Percentiles rank a stretch among this genome's conserved stretches.
Evolutionary conservation across 2,888 invertebrate genomes (phyloP).

Genomic region (Coelinius sp.): DNA sequence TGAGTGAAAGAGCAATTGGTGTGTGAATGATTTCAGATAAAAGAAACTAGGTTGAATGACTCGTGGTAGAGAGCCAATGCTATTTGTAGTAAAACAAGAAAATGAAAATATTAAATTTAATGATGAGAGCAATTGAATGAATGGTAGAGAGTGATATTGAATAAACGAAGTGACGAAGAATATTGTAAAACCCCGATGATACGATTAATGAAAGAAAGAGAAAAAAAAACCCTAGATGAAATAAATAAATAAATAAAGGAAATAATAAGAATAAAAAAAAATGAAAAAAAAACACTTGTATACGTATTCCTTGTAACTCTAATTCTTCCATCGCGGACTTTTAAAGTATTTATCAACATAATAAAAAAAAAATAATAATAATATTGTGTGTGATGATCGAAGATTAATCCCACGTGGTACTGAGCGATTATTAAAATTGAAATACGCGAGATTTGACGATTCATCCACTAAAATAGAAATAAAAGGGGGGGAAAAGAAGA

Average conservation of each 20-base stretch:
- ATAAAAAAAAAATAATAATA: conserved; percentile 61
- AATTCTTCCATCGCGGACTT: conserved; percentile 74
- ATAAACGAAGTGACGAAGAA: conserved; percentile 39
- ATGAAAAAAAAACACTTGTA: conserved; percentile 77
- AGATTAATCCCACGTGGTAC: conserved; percentile 51
- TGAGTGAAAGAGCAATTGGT: conserved; percentile 43
- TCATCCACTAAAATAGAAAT: conserved; percentile 23
- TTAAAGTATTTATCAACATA: conserved; percentile 71
- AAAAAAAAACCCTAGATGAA: conserved; percentile 47
- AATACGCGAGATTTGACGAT: conserved; percentile 42
- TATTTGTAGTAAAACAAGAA: conserved; percentile 47
- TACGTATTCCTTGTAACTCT: conserved; percentile 80
- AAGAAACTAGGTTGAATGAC: conserved; percentile 21
- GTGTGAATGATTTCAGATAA: conserved; percentile 42
- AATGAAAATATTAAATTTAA: conserved; percentile 9
- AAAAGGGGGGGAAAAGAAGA: conserved; percentile 22
- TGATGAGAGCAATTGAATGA: conserved; percentile 23
- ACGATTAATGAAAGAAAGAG: too few relatives aligned
- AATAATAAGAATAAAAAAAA: conserved; percentile 42
- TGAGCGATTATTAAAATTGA: conserved; percentile 41
- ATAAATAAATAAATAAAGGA: conserved; percentile 36
- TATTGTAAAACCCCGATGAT: conserved; percentile 27
- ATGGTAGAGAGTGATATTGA: conserved; percentile 37
- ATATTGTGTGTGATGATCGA: conserved; percentile 64
- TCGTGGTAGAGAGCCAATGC: conserved; percentile 39